Evolutionary conservation across 1,140 invertebrate species (phyloP).

Genomic region (Onthophagus taurus): DNA sequence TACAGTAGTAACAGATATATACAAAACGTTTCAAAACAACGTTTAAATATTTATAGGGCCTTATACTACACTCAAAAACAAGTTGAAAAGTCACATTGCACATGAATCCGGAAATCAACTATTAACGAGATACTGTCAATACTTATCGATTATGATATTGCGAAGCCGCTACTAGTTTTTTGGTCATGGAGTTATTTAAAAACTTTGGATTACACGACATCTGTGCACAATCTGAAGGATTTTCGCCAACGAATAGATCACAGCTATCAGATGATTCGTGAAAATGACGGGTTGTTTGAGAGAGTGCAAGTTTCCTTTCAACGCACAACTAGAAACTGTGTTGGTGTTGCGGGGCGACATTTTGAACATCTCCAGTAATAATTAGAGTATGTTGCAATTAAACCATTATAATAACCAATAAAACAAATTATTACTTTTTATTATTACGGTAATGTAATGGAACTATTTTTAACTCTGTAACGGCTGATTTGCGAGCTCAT

Average conservation of each 20-base stretch:
- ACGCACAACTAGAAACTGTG: neutral
- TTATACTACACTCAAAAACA: too few relatives aligned
- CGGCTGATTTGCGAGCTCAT: neutral
- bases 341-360: neutral
- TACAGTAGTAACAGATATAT: too few relatives aligned
- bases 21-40: too few relatives aligned
- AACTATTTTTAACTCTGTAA: neutral
- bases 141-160: too few relatives aligned
- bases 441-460: neutral
- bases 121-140: too few relatives aligned
- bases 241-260: neutral
- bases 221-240: neutral
- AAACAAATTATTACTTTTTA: neutral
- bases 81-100: too few relatives aligned
- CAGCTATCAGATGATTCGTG: neutral
- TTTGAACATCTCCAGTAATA: neutral
- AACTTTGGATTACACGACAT: neutral
- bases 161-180: too few relatives aligned
- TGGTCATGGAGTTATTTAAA: conserved; percentile 1
- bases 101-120: too few relatives aligned
- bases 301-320: conserved; percentile 1
- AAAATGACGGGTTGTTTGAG: neutral
- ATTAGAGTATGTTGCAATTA: neutral
- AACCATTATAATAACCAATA: neutral
- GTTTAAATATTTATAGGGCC: too few relatives aligned